phyloP scores from a whole-genome alignment of 2,113 vertebrate genomes.

The Podiceps cristatus region DNA sequence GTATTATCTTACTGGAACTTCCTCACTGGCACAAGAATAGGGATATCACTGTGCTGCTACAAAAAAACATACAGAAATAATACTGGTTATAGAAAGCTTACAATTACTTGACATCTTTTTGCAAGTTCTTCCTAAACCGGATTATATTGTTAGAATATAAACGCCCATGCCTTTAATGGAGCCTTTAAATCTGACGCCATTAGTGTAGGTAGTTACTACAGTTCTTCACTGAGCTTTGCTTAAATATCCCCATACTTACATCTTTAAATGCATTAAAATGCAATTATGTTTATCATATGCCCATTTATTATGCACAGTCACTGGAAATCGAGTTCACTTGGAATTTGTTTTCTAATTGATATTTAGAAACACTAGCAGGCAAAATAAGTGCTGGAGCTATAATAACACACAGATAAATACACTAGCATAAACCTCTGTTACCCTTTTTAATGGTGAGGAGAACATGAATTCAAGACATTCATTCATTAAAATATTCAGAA shows the following conservation, averaged over 20 bases:
- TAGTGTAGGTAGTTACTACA: not conserved
- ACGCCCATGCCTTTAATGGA: not conserved
- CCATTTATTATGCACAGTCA: not conserved
- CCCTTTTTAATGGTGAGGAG: not conserved
- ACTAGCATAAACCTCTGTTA: not conserved
- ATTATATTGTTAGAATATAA: not conserved
- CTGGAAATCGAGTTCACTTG: constrained; percentile 7
- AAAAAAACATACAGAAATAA: not conserved
- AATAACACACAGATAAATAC: not conserved
- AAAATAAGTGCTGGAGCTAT: not conserved
- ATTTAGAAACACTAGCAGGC: not conserved
- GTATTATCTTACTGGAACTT: not conserved
- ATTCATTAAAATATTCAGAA: not conserved
- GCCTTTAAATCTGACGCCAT: not conserved
- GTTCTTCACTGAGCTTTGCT: not conserved
- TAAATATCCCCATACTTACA: not conserved
- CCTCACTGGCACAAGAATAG: not conserved
- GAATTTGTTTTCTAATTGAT: not conserved
- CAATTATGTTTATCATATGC: not conserved
- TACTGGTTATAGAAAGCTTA: not conserved
- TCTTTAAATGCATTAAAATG: constrained; percentile 1
- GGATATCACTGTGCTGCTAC: not conserved
- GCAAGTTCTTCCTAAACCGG: not conserved
- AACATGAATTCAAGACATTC: not conserved
- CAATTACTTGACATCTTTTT: not conserved